Conservation (phyloP, 2,888 invertebrate species). For the Odontomyia ornata region DNA sequence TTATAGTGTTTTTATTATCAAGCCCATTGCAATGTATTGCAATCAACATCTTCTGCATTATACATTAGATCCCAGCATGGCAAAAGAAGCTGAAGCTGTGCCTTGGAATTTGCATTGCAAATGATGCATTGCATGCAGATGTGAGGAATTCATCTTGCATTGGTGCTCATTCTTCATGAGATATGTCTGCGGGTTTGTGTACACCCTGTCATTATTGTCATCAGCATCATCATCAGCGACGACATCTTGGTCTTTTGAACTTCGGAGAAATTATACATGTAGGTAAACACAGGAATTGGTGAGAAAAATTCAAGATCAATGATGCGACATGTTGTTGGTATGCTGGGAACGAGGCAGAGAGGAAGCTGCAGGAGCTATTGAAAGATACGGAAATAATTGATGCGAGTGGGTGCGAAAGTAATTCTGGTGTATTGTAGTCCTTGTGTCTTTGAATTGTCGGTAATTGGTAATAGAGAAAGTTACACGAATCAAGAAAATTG, state of each 20-base stretch:
- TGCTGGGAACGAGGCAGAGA: neutral
- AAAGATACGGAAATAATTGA: neutral
- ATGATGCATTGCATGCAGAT: neutral
- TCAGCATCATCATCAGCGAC: neutral
- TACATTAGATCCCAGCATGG: neutral
- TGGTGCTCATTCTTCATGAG: neutral
- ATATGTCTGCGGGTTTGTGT: neutral
- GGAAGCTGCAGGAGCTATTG: neutral
- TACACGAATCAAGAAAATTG: no score
- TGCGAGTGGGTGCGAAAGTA: neutral
- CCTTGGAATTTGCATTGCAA: neutral
- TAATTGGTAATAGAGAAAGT: no score
- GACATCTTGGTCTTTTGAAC: no score
- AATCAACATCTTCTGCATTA: neutral
- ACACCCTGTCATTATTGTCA: neutral
- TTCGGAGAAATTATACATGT: neutral
- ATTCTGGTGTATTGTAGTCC: neutral
- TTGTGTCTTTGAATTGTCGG: no score
- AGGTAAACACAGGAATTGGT: neutral
- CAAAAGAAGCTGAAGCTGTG: neutral
- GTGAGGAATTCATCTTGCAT: neutral
- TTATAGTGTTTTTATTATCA: neutral
- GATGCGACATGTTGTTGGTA: neutral
- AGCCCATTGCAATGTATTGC: neutral
- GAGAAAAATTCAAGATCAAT: constrained; percentile 12